phyloP scores from a whole-genome alignment of 2,797 vertebrate genomes.

The Lepus townsendii region DNA sequence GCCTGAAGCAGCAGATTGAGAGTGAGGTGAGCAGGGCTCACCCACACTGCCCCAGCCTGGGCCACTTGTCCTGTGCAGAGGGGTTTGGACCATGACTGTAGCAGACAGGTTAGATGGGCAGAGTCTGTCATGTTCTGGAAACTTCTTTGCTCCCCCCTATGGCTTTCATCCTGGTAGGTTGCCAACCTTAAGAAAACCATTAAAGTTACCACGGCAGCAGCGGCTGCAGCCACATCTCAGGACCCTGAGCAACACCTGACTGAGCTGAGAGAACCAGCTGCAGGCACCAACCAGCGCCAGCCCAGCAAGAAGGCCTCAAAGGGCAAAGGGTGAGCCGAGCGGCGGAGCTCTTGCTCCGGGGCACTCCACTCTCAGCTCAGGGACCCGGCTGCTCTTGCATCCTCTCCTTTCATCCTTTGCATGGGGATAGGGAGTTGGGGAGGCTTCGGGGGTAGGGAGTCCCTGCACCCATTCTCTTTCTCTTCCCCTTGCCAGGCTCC shows the following conservation, averaged over 20 bases:
- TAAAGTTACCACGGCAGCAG: conserved; percentile 96
- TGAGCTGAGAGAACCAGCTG: conserved; percentile 88
- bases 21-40: conserved; percentile 92
- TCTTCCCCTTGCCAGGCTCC: conserved; percentile 90
- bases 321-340: conserved; percentile 95
- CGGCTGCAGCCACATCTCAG: conserved; percentile 96
- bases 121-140: background rate
- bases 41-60: background rate
- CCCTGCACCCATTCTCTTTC: conserved; percentile 32
- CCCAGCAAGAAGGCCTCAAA: conserved; percentile 98
- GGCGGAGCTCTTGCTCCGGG: background rate
- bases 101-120: background rate
- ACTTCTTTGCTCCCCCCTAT: background rate
- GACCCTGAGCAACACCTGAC: conserved; percentile 94
- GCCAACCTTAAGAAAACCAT: conserved; percentile 98
- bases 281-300: conserved; percentile 90
- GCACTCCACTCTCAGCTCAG: background rate
- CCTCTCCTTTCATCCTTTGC: background rate
- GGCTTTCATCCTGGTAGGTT: conserved; percentile 89
- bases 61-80: background rate
- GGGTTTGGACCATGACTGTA: background rate
- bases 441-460: background rate
- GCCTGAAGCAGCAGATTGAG: conserved; percentile 98
- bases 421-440: background rate
- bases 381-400: background rate